Percentiles rank a stretch among this genome's conserved stretches.
Conservation (phyloP, 2,888 invertebrate species). For the Nasonovia ribisnigri region DNA sequence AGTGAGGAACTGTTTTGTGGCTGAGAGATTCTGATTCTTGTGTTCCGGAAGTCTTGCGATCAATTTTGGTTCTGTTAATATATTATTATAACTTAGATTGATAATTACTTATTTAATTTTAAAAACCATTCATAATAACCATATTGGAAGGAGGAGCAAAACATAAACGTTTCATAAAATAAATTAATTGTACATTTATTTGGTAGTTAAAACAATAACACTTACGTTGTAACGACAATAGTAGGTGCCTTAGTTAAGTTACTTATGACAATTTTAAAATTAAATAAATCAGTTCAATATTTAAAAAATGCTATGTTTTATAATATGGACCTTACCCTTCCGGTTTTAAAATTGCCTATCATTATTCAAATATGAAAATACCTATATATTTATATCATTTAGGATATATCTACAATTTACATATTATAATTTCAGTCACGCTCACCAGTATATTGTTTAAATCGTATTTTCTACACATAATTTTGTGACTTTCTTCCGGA, state of each 20-base stretch:
- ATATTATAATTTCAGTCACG: background rate
- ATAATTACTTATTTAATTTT: background rate
- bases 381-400: background rate
- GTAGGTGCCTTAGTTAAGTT: background rate
- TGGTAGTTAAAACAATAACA: background rate
- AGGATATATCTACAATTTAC: background rate
- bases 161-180: background rate
- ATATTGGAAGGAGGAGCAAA: background rate
- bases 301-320: background rate
- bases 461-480: constrained; percentile 12
- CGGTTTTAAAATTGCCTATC: background rate
- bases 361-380: background rate
- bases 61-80: too few species aligned
- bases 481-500: constrained; percentile 5
- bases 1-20: too few species aligned
- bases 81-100: background rate
- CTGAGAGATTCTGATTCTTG: too few species aligned
- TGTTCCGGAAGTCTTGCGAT: too few species aligned
- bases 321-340: background rate
- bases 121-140: background rate
- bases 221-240: background rate
- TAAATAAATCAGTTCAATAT: background rate
- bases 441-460: background rate
- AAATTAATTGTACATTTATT: background rate
- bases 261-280: background rate